phyloP scores from a whole-genome alignment of 2,888 invertebrate species.

The Azorinus chamasolen region DNA sequence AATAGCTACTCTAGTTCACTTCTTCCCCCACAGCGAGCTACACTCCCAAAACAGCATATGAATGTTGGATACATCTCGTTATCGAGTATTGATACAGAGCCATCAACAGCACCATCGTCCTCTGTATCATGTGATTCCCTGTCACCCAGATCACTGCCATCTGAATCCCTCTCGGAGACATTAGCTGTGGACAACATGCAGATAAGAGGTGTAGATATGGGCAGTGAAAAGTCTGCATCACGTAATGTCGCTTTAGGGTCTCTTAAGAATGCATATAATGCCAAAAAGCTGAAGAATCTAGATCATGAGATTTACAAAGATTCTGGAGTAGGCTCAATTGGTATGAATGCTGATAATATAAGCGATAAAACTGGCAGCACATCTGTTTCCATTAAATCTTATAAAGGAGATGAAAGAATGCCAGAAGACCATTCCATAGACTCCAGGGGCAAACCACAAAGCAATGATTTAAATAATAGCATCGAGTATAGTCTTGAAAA shows the following conservation, averaged over 20 bases:
- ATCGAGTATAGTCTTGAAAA: too few species aligned
- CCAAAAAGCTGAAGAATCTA: slow-evolving; percentile 11
- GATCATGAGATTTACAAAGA: slow-evolving; percentile 21
- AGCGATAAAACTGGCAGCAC: background rate
- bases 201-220: slow-evolving; percentile 18
- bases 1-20: background rate
- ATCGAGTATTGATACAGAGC: slow-evolving; percentile 59
- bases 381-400: background rate
- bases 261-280: slow-evolving; percentile 16
- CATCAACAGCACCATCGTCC: slow-evolving; percentile 45
- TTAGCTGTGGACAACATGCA: slow-evolving; percentile 12
- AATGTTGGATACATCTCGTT: slow-evolving; percentile 44
- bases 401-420: background rate
- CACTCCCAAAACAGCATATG: slow-evolving; percentile 1
- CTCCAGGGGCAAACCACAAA: too few species aligned
- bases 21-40: background rate
- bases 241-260: slow-evolving; percentile 60
- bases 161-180: slow-evolving; percentile 47
- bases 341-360: background rate
- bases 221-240: slow-evolving; percentile 29
- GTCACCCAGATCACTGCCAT: slow-evolving; percentile 45
- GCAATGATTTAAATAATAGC: too few species aligned
- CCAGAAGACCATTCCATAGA: background rate
- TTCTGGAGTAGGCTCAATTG: slow-evolving; percentile 24
- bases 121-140: slow-evolving; percentile 57